phyloP scores from a whole-genome alignment of 1,140 invertebrate genomes.

The Euwallacea similis region DNA sequence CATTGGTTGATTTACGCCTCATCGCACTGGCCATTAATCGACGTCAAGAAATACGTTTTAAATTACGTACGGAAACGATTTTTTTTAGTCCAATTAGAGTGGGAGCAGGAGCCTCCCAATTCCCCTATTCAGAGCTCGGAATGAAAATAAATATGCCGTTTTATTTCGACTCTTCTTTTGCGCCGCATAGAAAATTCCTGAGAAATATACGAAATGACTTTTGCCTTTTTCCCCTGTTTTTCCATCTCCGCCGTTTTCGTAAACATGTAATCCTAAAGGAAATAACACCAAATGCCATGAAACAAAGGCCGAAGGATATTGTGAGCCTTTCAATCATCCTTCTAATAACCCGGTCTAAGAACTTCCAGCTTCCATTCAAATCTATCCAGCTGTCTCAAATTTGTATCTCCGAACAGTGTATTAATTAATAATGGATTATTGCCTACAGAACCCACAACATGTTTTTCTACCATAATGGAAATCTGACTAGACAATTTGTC shows the following conservation, averaged over 20 bases:
- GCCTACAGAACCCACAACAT: neutral
- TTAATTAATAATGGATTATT: conserved; percentile 4
- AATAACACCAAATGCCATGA: neutral
- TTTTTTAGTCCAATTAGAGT: no score
- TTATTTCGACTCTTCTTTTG: neutral
- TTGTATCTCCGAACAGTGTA: neutral
- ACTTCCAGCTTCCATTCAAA: neutral
- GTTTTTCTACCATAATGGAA: conserved; percentile 1
- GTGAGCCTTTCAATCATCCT: no score
- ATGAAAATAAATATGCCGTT: conserved; percentile 6
- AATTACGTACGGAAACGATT: no score
- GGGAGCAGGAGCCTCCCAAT: no score
- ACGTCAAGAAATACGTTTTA: no score
- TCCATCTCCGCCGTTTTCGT: neutral
- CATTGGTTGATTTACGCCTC: neutral
- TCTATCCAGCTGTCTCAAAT: neutral
- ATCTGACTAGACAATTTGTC: neutral
- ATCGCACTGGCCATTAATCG: no score
- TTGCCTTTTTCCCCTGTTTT: neutral
- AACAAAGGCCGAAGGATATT: neutral
- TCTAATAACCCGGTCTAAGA: no score
- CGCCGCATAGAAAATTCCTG: neutral
- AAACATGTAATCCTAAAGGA: neutral
- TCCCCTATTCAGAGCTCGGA: neutral
- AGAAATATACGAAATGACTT: neutral